Base-by-base conservation (phyloP, 2,113 vertebrate genomes). In the Pholis gunnellus region DNA sequence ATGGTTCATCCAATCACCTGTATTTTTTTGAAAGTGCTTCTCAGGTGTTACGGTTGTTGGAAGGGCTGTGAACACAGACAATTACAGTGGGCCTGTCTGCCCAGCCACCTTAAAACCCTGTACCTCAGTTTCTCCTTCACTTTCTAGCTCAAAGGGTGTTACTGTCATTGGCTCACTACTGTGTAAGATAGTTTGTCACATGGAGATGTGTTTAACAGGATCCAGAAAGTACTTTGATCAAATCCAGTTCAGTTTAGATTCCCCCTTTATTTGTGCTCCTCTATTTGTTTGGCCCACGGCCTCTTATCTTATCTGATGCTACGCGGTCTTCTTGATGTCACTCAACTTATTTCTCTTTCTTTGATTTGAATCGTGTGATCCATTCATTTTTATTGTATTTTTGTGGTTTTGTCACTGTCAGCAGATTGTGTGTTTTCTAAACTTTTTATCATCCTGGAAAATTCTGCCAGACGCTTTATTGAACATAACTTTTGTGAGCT, bases 331-430 rank as follows among this genome's bases (percentile, higher is more conserved):
- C 46, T 44, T n/a, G 15, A 13, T 31, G 18, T 44, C 66, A 34
- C 64, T 81, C 69, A 38, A 60, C 64, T 60, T 10, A 13, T 20
- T 29, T 64, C 9, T 18, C 2, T 61, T 40, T 42, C 9, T 73
- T 48, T 65, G 52, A 18, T 67, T 68, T 72, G 34, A 73, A 73
- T 78, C 31, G 65, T 73, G n/a, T 2, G 17, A 46, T 68, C 2
- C 3, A 15, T 68, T 50, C 14, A 0, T 18, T 46, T 46, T 42
- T 11, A 29, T 2, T 40, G 40, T 72, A 36, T 57, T 56, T 57
- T 29, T 40, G 17, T 36, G 11, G 3, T 66, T 71, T 18, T 20
- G n/a, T 77, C 67, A 57, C 54, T 1, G 15, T 65, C 56, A 36
- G 64, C 57, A 73, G 25, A 60, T 78, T 50, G 59, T 52, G 7